A percentile compares a stretch with the other conserved stretches of the same genome.
Evolutionary conservation across 2,113 vertebrate genomes (phyloP).

Genomic region (Eulemur macaco): DNA sequence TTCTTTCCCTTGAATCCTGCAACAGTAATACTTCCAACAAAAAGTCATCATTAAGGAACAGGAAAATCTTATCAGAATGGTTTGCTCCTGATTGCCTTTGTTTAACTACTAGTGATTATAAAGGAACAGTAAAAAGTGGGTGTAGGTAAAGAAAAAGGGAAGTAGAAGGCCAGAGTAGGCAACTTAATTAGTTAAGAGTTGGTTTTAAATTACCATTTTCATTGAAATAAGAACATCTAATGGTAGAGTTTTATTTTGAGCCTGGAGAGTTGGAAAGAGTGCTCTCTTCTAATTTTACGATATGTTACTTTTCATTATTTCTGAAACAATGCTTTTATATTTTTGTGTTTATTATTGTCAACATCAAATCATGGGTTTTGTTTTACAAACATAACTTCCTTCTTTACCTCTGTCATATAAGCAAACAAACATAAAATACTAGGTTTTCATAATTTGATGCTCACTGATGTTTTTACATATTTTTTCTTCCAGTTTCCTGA

Average conservation of each 20-base stretch:
- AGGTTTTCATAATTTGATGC: no score
- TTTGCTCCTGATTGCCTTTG: background rate
- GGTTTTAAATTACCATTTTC: constrained; percentile 6
- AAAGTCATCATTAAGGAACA: background rate
- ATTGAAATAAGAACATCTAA: background rate
- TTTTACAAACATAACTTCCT: no score
- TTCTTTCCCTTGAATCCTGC: background rate
- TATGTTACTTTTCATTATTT: background rate
- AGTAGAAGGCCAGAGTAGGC: background rate
- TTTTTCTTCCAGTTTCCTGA: no score
- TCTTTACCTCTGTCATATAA: no score
- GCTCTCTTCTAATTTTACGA: background rate
- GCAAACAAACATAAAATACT: no score
- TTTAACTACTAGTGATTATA: background rate
- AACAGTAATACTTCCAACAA: background rate
- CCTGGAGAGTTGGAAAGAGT: background rate
- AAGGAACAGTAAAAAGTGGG: background rate
- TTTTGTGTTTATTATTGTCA: no score
- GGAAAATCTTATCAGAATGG: background rate
- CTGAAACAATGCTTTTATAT: no score
- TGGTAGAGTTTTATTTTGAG: background rate
- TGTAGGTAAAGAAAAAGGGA: background rate
- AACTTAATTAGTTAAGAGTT: background rate
- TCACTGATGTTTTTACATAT: no score
- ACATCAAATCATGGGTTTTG: no score